Conservation (phyloP, 2,113 vertebrate genomes). For the Pelmatolapia mariae region DNA sequence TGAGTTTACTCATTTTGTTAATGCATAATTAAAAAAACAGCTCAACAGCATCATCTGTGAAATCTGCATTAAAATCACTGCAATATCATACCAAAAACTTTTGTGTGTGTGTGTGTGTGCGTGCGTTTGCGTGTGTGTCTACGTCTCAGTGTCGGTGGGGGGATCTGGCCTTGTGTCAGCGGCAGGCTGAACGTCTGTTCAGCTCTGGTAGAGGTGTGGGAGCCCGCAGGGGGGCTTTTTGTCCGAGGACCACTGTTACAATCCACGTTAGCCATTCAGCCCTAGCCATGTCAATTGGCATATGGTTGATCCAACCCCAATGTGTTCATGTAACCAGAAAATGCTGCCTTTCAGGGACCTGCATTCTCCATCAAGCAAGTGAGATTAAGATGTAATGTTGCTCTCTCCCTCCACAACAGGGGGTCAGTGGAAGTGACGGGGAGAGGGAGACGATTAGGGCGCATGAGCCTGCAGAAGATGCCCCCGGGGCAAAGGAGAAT, state of each 20-base stretch:
- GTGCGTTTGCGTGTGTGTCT: not conserved
- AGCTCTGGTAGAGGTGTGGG: constrained; percentile 60
- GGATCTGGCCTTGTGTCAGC: constrained; percentile 32
- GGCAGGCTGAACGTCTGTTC: constrained; percentile 49
- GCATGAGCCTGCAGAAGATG: constrained; percentile 22
- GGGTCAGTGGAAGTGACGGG: constrained; percentile 44
- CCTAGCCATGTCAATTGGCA: constrained; percentile 88
- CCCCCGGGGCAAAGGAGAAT: constrained; percentile 1
- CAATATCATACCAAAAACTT: not conserved
- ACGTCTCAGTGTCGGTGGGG: not conserved
- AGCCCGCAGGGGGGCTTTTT: constrained; percentile 53
- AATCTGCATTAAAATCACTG: not conserved
- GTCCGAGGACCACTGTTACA: constrained; percentile 63
- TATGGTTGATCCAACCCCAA: constrained; percentile 96
- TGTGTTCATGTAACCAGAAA: constrained; percentile 99
- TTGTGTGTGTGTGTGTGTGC: not conserved
- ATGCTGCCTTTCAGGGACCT: constrained; percentile 87
- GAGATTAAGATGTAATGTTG: constrained; percentile 97
- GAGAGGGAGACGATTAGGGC: constrained; percentile 14
- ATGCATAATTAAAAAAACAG: not conserved
- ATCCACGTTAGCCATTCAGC: constrained; percentile 69
- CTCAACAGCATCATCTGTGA: not conserved
- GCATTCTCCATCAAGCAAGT: constrained; percentile 91
- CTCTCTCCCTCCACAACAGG: constrained; percentile 77
- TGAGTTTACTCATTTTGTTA: not conserved